Conservation (phyloP, 2,888 invertebrate species). For the Tryphoninae sp. region DNA sequence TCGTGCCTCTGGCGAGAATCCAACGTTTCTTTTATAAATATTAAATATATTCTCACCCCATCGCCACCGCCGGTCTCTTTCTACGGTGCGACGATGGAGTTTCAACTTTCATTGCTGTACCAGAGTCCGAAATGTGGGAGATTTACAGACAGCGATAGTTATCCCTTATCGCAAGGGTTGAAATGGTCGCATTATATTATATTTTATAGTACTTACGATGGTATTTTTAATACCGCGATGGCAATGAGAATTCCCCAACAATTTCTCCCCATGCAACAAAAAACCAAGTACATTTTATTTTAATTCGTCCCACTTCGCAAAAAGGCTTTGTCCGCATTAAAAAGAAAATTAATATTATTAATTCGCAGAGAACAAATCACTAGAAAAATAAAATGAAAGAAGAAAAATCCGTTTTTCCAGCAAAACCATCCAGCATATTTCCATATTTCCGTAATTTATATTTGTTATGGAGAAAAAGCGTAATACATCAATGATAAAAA, state of each 20-base stretch:
- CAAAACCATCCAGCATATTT: too few relatives aligned
- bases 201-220: not conserved
- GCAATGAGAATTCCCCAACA: not conserved
- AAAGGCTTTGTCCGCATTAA: too few relatives aligned
- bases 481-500: too few relatives aligned
- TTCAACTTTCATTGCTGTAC: slow-evolving; percentile 17
- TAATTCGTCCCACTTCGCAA: too few relatives aligned
- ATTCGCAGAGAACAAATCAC: too few relatives aligned
- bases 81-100: not conserved
- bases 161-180: not conserved
- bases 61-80: not conserved
- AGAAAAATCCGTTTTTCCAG: too few relatives aligned
- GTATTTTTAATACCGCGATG: slow-evolving; percentile 3
- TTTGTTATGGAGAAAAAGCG: too few relatives aligned
- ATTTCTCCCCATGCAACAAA: not conserved
- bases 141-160: slow-evolving; percentile 4
- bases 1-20: slow-evolving; percentile 41
- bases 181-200: slow-evolving; percentile 5
- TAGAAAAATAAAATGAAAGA: too few relatives aligned
- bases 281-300: not conserved
- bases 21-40: slow-evolving; percentile 57
- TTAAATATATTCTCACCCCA: slow-evolving; percentile 50
- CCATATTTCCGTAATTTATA: too few relatives aligned
- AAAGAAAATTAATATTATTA: too few relatives aligned
- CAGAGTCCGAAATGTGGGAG: not conserved